Evolutionary conservation across 2,888 invertebrate genomes (phyloP).

Genomic region (Drosophila atripex): DNA sequence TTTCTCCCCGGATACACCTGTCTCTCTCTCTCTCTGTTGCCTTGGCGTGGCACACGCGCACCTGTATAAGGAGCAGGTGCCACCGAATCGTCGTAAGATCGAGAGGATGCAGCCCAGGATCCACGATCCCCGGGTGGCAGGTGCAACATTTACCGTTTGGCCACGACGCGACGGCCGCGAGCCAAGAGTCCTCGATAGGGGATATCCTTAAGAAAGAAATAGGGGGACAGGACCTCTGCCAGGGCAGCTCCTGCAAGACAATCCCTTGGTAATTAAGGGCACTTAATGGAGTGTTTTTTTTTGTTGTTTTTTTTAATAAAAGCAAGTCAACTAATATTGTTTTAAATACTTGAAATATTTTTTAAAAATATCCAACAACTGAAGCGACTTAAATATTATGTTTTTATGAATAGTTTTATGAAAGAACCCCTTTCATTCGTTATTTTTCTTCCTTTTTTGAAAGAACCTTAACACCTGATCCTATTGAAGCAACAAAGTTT

Average conservation of each 20-base stretch:
- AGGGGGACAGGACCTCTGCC: background rate
- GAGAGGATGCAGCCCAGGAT: slow-evolving; percentile 48
- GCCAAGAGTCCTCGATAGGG: slow-evolving; percentile 38
- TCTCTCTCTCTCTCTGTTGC: background rate
- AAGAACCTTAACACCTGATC: background rate
- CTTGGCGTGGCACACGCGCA: slow-evolving; percentile 62
- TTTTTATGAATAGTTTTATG: too few relatives aligned
- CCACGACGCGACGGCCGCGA: slow-evolving; percentile 36
- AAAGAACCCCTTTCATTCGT: too few relatives aligned
- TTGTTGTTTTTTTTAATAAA: too few relatives aligned
- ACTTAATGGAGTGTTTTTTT: background rate
- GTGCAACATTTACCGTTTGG: slow-evolving; percentile 76
- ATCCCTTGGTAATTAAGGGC: background rate
- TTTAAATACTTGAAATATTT: too few relatives aligned
- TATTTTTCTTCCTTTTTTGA: background rate
- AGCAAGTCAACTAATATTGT: background rate
- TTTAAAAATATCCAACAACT: too few relatives aligned
- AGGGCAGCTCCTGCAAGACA: background rate
- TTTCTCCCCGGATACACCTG: background rate
- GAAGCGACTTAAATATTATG: too few relatives aligned
- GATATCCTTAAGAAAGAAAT: background rate
- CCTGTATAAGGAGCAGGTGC: slow-evolving; percentile 69
- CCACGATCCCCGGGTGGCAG: slow-evolving; percentile 36
- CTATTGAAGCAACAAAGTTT: slow-evolving; percentile 7
- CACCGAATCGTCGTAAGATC: slow-evolving; percentile 5